Conservation (phyloP, 1,140 invertebrate species). For the Heliconius nattereri region DNA sequence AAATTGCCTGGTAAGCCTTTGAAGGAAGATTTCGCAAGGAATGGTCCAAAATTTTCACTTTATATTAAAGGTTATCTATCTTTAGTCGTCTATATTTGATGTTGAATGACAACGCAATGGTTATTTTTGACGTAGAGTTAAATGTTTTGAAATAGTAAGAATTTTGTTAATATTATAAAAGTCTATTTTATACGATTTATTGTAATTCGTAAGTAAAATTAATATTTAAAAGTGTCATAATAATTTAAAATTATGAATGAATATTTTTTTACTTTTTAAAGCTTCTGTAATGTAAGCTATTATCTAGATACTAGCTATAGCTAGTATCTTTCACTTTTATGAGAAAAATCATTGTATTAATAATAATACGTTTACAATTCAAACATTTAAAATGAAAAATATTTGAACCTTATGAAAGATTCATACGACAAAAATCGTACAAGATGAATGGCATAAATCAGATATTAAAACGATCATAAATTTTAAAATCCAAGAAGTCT, state of each 20-base stretch:
- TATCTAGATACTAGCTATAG: too few species aligned
- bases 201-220: too few species aligned
- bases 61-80: slow-evolving; percentile 12
- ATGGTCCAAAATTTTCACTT: slow-evolving; percentile 36
- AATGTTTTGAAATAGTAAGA: too few species aligned
- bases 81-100: too few species aligned
- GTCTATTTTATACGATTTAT: too few species aligned
- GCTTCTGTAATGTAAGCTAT: too few species aligned
- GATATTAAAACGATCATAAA: slow-evolving; percentile 6
- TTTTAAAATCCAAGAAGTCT: slow-evolving; percentile 11
- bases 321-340: too few species aligned
- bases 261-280: too few species aligned
- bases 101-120: background rate
- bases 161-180: too few species aligned
- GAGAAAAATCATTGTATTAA: background rate
- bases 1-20: slow-evolving; percentile 43
- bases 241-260: too few species aligned
- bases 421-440: background rate
- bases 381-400: background rate
- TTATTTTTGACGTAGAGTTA: too few species aligned
- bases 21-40: slow-evolving; percentile 35
- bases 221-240: too few species aligned
- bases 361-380: background rate
- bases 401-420: background rate
- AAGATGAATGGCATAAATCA: background rate